These are phyloP conservation scores for Orussus abietinus DNA, from an alignment of 1,140 invertebrate genomes.

Conservation along the genomic window DNA sequence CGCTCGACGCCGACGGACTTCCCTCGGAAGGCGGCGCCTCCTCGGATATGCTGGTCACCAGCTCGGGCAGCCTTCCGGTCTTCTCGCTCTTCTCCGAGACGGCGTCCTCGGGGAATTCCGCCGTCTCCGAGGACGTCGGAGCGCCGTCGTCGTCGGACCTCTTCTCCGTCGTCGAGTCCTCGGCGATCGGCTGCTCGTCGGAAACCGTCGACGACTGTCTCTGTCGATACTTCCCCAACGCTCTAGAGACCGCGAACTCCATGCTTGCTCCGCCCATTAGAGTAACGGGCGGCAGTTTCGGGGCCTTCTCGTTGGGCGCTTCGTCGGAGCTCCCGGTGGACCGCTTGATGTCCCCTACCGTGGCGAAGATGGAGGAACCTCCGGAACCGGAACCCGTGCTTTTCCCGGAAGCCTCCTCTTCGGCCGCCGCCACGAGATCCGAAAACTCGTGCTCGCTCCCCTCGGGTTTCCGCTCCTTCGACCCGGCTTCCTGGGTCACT, in stretches of 20 bases:
- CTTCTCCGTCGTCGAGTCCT: slow-evolving; percentile 51
- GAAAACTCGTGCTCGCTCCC: slow-evolving; percentile 49
- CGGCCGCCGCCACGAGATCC: slow-evolving; percentile 54
- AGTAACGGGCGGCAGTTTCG: slow-evolving; percentile 56
- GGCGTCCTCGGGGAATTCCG: slow-evolving; percentile 38
- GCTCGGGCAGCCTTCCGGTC: slow-evolving; percentile 43
- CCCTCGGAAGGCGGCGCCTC: slow-evolving; percentile 56
- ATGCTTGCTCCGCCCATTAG: slow-evolving; percentile 62
- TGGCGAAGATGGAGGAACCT: slow-evolving; percentile 66
- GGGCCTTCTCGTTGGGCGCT: slow-evolving; percentile 53
- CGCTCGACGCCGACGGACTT: slow-evolving; percentile 62
- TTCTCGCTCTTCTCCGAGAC: slow-evolving; percentile 40
- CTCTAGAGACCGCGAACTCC: slow-evolving; percentile 81
- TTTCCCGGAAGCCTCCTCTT: slow-evolving; percentile 61
- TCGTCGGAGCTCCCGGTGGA: slow-evolving; percentile 49
- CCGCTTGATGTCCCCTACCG: slow-evolving; percentile 69
- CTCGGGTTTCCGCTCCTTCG: slow-evolving; percentile 35
- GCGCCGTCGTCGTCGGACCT: slow-evolving; percentile 32
- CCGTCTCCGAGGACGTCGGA: slow-evolving; percentile 31
- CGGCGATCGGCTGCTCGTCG: slow-evolving; percentile 59
- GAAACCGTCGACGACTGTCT: slow-evolving; percentile 67
- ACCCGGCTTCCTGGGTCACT: slow-evolving; percentile 37
- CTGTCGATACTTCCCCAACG: slow-evolving; percentile 76
- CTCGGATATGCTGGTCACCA: slow-evolving; percentile 45
- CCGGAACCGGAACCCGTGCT: slow-evolving; percentile 57